These are phyloP conservation scores for Cydia amplana DNA, from an alignment of 1,140 invertebrate species.

Conservation along the genomic window DNA sequence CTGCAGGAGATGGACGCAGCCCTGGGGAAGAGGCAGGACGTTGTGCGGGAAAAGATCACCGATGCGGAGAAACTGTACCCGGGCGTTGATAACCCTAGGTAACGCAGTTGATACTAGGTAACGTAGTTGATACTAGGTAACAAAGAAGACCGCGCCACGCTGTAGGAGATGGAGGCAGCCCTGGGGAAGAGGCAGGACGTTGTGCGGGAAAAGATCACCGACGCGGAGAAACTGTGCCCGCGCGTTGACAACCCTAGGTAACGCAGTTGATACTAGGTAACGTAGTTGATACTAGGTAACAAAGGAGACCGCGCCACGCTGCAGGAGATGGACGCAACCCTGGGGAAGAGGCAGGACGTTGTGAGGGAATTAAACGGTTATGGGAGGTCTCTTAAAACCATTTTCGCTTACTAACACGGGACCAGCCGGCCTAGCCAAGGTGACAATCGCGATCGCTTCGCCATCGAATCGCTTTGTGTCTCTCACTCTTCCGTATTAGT, in stretches of 20 bases:
- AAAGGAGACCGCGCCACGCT: conserved; percentile 41
- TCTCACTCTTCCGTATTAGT: too few relatives aligned
- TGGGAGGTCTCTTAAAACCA: too few relatives aligned
- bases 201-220: conserved; percentile 37
- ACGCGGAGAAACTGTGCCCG: conserved; percentile 62
- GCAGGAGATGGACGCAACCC: conserved; percentile 29
- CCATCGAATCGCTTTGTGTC: too few relatives aligned
- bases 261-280: too few relatives aligned
- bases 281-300: too few relatives aligned
- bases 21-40: neutral
- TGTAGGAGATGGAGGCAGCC: conserved; percentile 30
- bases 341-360: neutral
- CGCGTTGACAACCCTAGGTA: conserved; percentile 74
- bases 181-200: neutral
- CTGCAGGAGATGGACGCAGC: conserved; percentile 27
- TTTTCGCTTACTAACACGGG: too few relatives aligned
- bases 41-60: conserved; percentile 36
- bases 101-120: conserved; percentile 48
- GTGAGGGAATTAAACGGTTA: neutral
- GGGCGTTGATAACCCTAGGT: conserved; percentile 73
- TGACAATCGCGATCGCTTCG: too few relatives aligned
- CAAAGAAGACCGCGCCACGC: conserved; percentile 42
- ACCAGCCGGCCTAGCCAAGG: too few relatives aligned
- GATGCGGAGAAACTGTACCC: conserved; percentile 63
- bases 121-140: neutral